Evolutionary conservation across 2,888 invertebrate genomes (phyloP), one percentile per base, ranked within the genome.

Genomic region (Cloeon dipterum): DNA sequence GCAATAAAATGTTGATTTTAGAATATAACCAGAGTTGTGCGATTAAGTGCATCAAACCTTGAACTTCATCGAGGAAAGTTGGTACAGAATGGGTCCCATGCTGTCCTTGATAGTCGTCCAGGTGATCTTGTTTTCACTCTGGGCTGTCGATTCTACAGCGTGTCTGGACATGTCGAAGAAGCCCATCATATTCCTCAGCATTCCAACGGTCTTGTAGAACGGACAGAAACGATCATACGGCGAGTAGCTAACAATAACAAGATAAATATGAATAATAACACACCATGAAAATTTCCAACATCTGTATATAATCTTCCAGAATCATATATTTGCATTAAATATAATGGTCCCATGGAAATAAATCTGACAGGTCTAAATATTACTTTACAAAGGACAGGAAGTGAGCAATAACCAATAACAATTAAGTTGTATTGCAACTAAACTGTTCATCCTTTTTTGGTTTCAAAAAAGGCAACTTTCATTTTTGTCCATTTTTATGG

Each of bases 181-280:
- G 38, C 85, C 67, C 53, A 99, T 93, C 61, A 99, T 93, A 68
- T 98, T 99, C 57, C 72, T 76, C 54, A 99, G 59, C 96, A 99
- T 99, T 48, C 93, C 96, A 41, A 91, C 89, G 13, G 96, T 96
- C 68, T 98, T 99, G 70, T 96, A 99, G 71, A 99, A 99, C 51
- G 98, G 98, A 55, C 98, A 99, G 71, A 91, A 96, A 44, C 96
- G 74, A 63, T 89, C 89, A 62, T 89, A 89, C 2, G 83, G 63
- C 3, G 88, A 85, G 59, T 89, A 85, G 52, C 74, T 74, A 56
- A 0, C 41, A 44, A 36, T 36, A 29, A n/a, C n/a, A n/a, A n/a
- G n/a, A n/a, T n/a, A n/a, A n/a, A n/a, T n/a, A 39, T 18, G 17
- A 19, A n/a, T 14, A n/a, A 2, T 16, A 20, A 39, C 26, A 17